A percentile compares a stretch with the other conserved stretches of the same genome.
Conservation (phyloP, 2,797 vertebrate species). For the Labeo calbasu region DNA sequence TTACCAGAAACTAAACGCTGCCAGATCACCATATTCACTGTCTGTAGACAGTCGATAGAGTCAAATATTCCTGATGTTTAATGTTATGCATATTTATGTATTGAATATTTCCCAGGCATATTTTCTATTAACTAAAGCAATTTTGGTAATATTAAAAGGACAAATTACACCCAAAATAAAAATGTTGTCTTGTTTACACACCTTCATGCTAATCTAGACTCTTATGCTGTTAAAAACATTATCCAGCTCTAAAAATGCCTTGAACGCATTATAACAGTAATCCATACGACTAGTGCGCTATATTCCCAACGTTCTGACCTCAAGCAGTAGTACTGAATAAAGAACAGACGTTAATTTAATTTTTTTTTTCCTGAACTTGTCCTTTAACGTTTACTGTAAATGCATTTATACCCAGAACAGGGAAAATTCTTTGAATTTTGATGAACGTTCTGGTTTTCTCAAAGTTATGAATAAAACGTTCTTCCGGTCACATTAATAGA, state of each 20-base stretch:
- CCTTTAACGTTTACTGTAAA: too few species aligned
- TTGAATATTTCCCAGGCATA: background rate
- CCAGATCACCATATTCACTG: too few species aligned
- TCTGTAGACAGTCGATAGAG: too few species aligned
- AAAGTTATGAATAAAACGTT: too few species aligned
- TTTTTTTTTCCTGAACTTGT: too few species aligned
- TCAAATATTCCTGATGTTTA: too few species aligned
- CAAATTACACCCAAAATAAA: background rate
- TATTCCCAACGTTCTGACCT: background rate
- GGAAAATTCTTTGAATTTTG: too few species aligned
- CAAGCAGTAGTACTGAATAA: too few species aligned
- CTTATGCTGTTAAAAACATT: background rate
- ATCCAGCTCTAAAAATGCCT: background rate
- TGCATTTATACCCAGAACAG: too few species aligned
- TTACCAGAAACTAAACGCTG: background rate
- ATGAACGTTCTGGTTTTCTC: too few species aligned
- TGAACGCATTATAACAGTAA: background rate
- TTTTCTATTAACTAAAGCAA: background rate
- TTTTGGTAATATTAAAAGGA: background rate
- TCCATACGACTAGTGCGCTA: background rate
- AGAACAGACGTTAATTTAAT: background rate
- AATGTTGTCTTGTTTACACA: background rate
- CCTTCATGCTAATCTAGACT: background rate
- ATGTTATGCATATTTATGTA: too few species aligned
- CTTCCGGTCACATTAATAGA: too few species aligned